A percentile compares a stretch with the other conserved stretches of the same genome.
These are phyloP conservation scores for Meloidogyne exigua DNA, from an alignment of 1,140 invertebrate species.

Conservation along the genomic window DNA sequence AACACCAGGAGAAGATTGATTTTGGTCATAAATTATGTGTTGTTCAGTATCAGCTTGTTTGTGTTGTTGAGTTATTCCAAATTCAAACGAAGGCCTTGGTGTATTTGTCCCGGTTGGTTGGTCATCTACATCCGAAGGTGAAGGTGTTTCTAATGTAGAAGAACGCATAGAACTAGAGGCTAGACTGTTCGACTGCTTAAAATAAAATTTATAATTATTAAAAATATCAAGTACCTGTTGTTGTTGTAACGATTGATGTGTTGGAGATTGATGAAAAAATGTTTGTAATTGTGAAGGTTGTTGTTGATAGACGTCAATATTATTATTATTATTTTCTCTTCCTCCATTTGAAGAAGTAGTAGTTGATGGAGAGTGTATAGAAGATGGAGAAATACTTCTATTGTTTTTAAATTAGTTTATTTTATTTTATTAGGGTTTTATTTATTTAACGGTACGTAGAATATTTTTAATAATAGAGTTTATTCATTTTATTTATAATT, in stretches of 20 bases:
- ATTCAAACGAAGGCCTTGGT: background rate
- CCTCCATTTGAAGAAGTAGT: background rate
- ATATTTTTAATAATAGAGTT: no score
- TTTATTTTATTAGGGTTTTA: no score
- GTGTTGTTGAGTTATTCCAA: background rate
- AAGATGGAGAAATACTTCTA: slow-evolving; percentile 1
- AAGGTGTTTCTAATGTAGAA: background rate
- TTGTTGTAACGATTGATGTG: background rate
- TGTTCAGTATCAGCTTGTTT: background rate
- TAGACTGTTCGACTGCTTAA: background rate
- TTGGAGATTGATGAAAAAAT: background rate
- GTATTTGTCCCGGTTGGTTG: background rate
- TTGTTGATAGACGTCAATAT: background rate
- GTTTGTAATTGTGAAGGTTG: background rate
- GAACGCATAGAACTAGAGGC: background rate
- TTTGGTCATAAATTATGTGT: background rate
- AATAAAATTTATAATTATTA: background rate
- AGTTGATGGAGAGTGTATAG: background rate
- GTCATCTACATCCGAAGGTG: background rate
- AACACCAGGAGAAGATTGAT: slow-evolving; percentile 4
- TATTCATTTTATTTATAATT: no score
- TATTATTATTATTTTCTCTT: background rate
- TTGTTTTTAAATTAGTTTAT: no score
- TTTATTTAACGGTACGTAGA: no score
- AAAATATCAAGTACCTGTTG: background rate